phyloP scores from a whole-genome alignment of 2,113 vertebrate genomes.

The Phodopus roborovskii region DNA sequence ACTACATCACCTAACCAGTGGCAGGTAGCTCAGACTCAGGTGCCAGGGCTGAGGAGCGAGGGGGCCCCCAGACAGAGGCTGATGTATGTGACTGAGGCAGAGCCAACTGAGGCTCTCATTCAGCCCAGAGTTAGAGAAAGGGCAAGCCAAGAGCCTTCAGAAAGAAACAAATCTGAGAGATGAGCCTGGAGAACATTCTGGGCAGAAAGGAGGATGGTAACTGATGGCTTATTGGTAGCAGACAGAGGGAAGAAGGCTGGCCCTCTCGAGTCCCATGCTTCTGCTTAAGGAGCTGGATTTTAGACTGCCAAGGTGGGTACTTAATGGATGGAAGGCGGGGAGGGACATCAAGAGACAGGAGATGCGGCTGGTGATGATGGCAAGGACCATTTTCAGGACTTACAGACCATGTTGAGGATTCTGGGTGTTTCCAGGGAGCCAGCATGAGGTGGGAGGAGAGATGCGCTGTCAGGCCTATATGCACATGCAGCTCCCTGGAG shows the following conservation, averaged over 20 bases:
- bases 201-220: background rate
- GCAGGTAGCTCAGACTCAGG: background rate
- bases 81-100: background rate
- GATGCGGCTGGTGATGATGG: background rate
- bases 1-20: background rate
- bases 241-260: background rate
- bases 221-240: background rate
- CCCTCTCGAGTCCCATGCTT: background rate
- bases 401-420: background rate
- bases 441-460: background rate
- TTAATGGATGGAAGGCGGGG: too few species aligned
- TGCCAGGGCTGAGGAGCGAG: background rate
- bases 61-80: background rate
- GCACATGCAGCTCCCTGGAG: background rate
- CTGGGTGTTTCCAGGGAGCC: background rate
- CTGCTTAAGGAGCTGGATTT: background rate
- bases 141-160: background rate
- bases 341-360: background rate
- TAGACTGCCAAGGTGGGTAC: background rate
- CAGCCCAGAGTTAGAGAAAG: background rate
- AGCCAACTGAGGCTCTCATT: background rate
- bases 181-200: constrained; percentile 8
- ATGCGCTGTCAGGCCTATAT: background rate
- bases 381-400: background rate
- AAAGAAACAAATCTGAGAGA: constrained; percentile 9